Base-by-base conservation (phyloP, 1,140 invertebrate species). In the Ladona fulva region DNA sequence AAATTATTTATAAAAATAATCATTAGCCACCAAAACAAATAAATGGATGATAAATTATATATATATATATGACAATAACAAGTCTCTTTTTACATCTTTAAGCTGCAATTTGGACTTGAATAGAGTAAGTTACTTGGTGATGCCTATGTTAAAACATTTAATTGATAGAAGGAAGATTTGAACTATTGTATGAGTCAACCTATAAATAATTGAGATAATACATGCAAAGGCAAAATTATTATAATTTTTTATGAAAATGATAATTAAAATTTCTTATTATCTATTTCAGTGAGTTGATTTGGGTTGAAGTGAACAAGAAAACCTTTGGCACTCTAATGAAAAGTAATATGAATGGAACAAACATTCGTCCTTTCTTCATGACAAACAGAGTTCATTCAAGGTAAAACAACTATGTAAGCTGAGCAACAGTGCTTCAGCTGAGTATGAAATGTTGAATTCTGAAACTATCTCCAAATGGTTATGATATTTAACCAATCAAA, bases 251-350 rank as follows among this genome's bases (percentile, higher is more conserved):
- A 6, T 66, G 16, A 66, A n/a, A 66, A 66, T 66, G 52, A 66
- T 25, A 25, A n/a, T 75, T 7, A 66, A 52, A 52, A 52, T 74
- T 10, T 12, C 8, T 24, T 75, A 75, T 37, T 75, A 8, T 66
- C 52, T 6, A 66, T 66, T 66, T 19, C 81, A 94, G 92, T 80
- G 88, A 88, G 59, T 81, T 95, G 44, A 91, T 91, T 80, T 95
- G 93, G 93, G 89, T 93, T 79, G 89, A 92, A 84, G 83, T 87
- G 74, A 83, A 83, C 3, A 82, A 85, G 74, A 86, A 85, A 59
- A 85, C 88, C 75, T 85, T 84, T 75, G 88, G 88, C 22, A 85
- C 86, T 59, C 84, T 93, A 66, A 91, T 92, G 90, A 89, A 89
- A 77, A 88, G 88, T 5, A 86, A 89, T 79, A 82, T 88, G 0